These are phyloP conservation scores for Gavialis gangeticus DNA, from an alignment of 2,113 vertebrate species.

Conservation along the genomic window DNA sequence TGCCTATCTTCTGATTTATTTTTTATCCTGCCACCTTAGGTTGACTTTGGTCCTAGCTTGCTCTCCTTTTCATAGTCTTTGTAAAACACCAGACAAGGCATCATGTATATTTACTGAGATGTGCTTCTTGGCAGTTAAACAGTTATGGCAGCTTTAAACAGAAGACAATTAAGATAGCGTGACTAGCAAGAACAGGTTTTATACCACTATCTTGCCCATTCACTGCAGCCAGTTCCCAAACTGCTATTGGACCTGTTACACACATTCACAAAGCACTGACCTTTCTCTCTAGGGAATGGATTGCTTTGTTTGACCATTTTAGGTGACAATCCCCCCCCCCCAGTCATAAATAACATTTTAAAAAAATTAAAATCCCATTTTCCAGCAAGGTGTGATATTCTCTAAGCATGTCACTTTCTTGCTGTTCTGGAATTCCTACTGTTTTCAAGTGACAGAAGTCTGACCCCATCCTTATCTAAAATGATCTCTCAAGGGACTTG, in stretches of 20 bases:
- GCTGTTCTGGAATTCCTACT: not conserved
- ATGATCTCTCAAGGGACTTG: not conserved
- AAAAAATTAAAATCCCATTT: not conserved
- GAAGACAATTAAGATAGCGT: too few relatives aligned
- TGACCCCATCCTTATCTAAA: not conserved
- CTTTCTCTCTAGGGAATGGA: not conserved
- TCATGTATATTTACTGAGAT: too few relatives aligned
- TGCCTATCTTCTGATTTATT: too few relatives aligned
- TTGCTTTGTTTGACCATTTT: not conserved
- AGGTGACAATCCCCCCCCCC: not conserved
- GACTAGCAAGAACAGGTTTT: too few relatives aligned
- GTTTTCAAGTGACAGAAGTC: not conserved
- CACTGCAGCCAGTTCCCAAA: fast-evolving
- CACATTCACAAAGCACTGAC: fast-evolving
- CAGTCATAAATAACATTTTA: too few relatives aligned
- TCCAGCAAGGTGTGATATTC: not conserved
- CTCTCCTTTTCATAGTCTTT: too few relatives aligned
- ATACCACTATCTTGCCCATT: fast-evolving
- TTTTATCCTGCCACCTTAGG: not conserved
- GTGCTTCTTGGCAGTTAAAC: too few relatives aligned
- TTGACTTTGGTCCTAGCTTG: not conserved
- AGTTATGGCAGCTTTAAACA: too few relatives aligned
- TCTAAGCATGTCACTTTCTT: not conserved
- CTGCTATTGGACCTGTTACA: not conserved
- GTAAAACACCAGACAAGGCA: too few relatives aligned